Conservation (phyloP, 2,113 vertebrate genomes). For the Empidonax alnorum region DNA sequence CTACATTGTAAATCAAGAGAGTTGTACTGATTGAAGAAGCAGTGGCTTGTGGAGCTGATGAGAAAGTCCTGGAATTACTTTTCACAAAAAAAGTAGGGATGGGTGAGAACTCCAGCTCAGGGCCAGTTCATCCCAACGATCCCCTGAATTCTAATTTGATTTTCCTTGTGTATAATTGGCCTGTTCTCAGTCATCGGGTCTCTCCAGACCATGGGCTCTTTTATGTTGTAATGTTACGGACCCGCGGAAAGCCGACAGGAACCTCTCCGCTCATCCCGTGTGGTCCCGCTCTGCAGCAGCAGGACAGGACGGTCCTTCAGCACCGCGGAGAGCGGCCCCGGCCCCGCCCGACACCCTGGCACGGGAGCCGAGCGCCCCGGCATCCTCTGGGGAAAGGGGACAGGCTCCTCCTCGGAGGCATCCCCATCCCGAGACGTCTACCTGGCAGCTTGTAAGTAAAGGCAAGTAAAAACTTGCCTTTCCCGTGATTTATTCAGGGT, state of each 20-base stretch:
- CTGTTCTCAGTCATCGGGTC: neutral
- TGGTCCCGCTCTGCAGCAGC: fast-evolving
- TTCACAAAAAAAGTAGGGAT: neutral
- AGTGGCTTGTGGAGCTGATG: neutral
- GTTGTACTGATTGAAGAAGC: neutral
- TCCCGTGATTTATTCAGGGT: neutral
- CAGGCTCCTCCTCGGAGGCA: fast-evolving
- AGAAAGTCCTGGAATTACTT: neutral
- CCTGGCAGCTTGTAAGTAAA: neutral
- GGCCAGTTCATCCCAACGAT: neutral
- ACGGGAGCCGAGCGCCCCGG: fast-evolving
- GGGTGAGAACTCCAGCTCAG: neutral
- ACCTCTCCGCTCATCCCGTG: fast-evolving
- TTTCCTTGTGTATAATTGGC: neutral
- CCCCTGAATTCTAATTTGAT: neutral
- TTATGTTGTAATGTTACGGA: fast-evolving
- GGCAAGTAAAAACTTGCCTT: neutral
- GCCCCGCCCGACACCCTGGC: fast-evolving
- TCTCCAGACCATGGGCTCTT: neutral
- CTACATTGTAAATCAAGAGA: neutral
- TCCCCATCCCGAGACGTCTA: neutral
- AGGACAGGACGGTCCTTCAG: neutral
- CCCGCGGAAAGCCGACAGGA: fast-evolving
- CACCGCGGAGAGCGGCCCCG: slow-evolving; percentile 60
- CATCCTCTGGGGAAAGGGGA: fast-evolving